Evolutionary conservation across 2,113 vertebrate genomes (phyloP).

Genomic region (Zapornia atra): DNA sequence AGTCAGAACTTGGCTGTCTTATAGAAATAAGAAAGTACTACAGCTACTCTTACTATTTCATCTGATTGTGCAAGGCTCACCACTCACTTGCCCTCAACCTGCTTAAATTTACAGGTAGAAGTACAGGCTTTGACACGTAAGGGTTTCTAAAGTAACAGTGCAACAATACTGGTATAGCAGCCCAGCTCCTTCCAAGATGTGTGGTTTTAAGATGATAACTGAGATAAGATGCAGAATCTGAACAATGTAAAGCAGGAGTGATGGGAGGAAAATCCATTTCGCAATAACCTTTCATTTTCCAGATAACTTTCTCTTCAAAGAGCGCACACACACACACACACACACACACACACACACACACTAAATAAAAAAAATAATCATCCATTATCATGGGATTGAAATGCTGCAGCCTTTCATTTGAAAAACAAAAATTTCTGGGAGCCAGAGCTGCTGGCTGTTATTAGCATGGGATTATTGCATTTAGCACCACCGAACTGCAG

Average conservation of each 20-base stretch:
- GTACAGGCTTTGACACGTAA: background rate
- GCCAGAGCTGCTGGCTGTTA: background rate
- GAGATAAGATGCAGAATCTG: background rate
- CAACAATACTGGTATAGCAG: background rate
- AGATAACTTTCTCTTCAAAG: background rate
- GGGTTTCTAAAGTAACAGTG: background rate
- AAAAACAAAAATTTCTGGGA: background rate
- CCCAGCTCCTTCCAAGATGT: background rate
- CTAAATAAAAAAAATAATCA: accelerated
- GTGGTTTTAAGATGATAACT: background rate
- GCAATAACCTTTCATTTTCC: background rate
- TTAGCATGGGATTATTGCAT: background rate
- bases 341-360: no score
- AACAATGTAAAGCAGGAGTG: background rate
- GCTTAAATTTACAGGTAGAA: background rate
- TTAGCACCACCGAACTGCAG: background rate
- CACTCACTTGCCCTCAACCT: background rate
- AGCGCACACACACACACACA: background rate
- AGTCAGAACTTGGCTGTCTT: background rate
- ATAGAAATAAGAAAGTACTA: background rate
- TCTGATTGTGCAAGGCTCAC: background rate
- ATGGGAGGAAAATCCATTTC: background rate
- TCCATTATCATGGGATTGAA: background rate
- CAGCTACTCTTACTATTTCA: background rate
- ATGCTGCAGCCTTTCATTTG: background rate